phyloP scores from a whole-genome alignment of 2,113 vertebrate genomes.

The Chamaetylas fuelleborni region DNA sequence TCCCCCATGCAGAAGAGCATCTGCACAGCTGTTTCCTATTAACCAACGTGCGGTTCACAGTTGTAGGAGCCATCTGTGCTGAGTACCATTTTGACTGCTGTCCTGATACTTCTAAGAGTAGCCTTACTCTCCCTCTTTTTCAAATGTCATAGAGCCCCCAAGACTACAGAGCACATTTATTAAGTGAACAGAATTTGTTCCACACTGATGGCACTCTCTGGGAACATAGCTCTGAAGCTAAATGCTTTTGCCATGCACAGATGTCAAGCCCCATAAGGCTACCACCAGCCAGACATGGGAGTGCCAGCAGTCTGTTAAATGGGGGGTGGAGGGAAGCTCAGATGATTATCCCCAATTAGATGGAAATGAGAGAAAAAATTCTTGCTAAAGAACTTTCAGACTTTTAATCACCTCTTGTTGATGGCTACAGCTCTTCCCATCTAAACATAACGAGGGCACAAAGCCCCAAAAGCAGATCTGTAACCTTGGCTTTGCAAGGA shows the following conservation, averaged over 20 bases:
- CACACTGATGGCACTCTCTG: neutral
- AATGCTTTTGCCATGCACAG: neutral
- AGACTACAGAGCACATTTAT: neutral
- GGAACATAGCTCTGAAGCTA: neutral
- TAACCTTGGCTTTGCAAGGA: neutral
- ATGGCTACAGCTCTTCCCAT: neutral
- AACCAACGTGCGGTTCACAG: neutral
- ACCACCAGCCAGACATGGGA: neutral
- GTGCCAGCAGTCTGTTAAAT: neutral
- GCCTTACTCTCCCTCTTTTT: neutral
- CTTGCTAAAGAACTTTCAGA: neutral
- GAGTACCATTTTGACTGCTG: neutral
- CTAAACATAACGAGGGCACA: neutral
- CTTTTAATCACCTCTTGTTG: neutral
- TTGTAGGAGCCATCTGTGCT: neutral
- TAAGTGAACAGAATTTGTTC: neutral
- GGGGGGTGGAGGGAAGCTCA: neutral
- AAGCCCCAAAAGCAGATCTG: neutral
- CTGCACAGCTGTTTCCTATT: neutral
- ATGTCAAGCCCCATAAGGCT: neutral
- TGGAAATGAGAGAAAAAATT: neutral
- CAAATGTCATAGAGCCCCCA: neutral
- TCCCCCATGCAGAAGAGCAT: neutral
- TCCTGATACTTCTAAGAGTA: neutral
- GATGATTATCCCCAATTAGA: neutral